Evolutionary conservation across 2,797 vertebrate genomes (phyloP).

Genomic region (Sardinella longiceps): DNA sequence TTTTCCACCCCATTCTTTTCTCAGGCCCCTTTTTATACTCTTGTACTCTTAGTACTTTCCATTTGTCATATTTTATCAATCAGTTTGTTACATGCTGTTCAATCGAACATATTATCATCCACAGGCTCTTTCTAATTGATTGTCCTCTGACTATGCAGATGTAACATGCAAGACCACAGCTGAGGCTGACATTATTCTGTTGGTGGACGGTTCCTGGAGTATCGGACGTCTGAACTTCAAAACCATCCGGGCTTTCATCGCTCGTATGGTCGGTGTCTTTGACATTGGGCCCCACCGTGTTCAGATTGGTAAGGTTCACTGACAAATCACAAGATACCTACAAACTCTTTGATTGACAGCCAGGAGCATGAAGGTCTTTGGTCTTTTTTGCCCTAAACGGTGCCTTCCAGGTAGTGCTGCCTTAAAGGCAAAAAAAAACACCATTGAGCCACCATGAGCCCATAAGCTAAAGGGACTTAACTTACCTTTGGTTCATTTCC

Average conservation of each 20-base stretch:
- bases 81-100: conserved; percentile 39
- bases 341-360: not conserved
- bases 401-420: too few species aligned
- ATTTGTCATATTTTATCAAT: not conserved
- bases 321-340: not conserved
- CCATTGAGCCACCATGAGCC: too few species aligned
- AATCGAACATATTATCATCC: not conserved
- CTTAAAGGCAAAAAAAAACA: too few species aligned
- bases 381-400: too few species aligned
- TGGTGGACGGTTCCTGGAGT: conserved; percentile 99
- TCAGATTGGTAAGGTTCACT: conserved; percentile 87
- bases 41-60: not conserved
- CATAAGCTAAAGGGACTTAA: too few species aligned
- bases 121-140: conserved; percentile 26
- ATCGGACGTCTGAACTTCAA: conserved; percentile 96
- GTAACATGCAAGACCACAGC: conserved; percentile 88
- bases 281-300: conserved; percentile 93
- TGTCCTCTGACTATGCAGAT: conserved; percentile 74
- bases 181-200: conserved; percentile 93
- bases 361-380: not conserved
- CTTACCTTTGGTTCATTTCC: not conserved
- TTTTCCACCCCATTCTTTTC: not conserved
- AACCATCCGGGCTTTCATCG: conserved; percentile 91
- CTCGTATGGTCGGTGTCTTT: conserved; percentile 92
- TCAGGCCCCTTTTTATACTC: not conserved